A percentile compares a stretch with the other conserved stretches of the same genome.
phyloP scores from a whole-genome alignment of 2,888 invertebrate genomes.

The Rhingia campestris region DNA sequence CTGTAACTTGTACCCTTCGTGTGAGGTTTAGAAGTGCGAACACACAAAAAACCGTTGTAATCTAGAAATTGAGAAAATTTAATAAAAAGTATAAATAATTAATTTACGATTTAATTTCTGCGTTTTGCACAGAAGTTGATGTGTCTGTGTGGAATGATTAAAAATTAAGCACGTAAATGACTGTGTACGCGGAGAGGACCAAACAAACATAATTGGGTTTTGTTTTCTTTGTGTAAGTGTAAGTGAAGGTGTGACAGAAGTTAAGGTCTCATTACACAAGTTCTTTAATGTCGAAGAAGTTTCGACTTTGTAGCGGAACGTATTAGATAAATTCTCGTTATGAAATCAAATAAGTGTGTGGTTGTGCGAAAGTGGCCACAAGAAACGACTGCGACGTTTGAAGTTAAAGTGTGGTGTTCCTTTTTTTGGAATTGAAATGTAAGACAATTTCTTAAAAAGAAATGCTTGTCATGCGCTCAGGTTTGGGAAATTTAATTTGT shows the following conservation, averaged over 20 bases:
- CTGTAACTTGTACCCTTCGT: slow-evolving; percentile 22
- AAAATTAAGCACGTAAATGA: slow-evolving; percentile 55
- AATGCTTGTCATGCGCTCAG: too few relatives aligned
- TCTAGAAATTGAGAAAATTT: slow-evolving; percentile 66
- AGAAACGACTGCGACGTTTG: too few relatives aligned
- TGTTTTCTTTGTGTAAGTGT: slow-evolving; percentile 14
- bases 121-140: slow-evolving; percentile 49
- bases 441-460: too few relatives aligned
- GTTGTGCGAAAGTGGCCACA: neutral
- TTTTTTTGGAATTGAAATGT: too few relatives aligned
- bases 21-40: neutral
- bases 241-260: slow-evolving; percentile 38
- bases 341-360: slow-evolving; percentile 11
- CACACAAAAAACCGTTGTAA: slow-evolving; percentile 15
- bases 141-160: slow-evolving; percentile 56
- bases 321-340: slow-evolving; percentile 56
- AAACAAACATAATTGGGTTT: slow-evolving; percentile 57
- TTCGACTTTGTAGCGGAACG: slow-evolving; percentile 32
- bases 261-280: slow-evolving; percentile 32
- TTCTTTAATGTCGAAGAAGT: slow-evolving; percentile 35
- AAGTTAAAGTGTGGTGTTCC: too few relatives aligned
- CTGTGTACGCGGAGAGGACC: slow-evolving; percentile 21
- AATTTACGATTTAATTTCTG: slow-evolving; percentile 74
- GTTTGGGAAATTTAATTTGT: too few relatives aligned
- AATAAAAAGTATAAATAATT: slow-evolving; percentile 73